Percentiles rank a stretch among this genome's conserved stretches.
Conservation (phyloP, 2,888 invertebrate species). For the Lycophotia porphyrea region DNA sequence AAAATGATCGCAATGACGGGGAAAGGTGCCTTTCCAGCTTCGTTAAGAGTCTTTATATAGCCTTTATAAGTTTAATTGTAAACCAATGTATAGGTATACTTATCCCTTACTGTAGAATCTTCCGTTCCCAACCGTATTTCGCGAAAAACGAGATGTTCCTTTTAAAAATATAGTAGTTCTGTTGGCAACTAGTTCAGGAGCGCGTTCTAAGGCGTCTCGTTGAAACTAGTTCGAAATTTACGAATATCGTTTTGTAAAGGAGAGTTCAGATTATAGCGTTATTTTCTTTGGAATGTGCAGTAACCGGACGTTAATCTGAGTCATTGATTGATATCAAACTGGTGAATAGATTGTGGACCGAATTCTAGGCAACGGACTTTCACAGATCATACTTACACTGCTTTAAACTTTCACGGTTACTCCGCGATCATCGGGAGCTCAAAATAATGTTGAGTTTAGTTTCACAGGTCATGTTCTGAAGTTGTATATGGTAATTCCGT, state of each 20-base stretch:
- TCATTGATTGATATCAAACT: neutral
- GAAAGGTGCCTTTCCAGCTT: no score
- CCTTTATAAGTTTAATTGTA: no score
- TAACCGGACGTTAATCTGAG: neutral
- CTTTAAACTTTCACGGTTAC: no score
- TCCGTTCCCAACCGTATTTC: conserved; percentile 10
- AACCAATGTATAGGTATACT: no score
- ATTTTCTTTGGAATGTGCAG: neutral
- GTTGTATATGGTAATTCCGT: no score
- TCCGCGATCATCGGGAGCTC: no score
- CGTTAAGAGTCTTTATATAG: no score
- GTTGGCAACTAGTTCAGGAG: conserved; percentile 63
- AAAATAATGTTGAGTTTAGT: no score
- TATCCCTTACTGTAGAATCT: neutral
- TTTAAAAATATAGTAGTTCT: conserved; percentile 53
- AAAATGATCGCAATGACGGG: no score
- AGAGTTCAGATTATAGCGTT: neutral
- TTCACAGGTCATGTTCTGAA: neutral
- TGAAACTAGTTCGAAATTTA: conserved; percentile 73
- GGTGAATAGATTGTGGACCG: neutral
- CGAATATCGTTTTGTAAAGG: conserved; percentile 61
- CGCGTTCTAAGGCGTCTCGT: conserved; percentile 40
- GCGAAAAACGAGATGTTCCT: conserved; percentile 35
- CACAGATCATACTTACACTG: no score
- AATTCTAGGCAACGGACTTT: neutral